Evolutionary conservation across 23 tunicate genomes (phyloP).

Genomic region (Clavelina lepadiformis): DNA sequence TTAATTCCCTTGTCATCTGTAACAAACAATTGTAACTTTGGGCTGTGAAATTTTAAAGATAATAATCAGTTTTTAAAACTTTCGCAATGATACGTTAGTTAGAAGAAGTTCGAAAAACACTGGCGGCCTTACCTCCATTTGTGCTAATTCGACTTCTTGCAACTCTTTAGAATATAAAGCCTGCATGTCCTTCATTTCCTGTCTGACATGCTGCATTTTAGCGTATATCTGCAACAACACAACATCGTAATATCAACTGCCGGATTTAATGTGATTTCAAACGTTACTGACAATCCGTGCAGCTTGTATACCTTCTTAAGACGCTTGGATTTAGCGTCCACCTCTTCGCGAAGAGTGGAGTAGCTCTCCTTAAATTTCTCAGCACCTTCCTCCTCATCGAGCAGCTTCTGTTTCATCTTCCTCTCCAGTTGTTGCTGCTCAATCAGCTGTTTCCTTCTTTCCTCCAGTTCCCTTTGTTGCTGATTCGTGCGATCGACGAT

Average conservation of each 20-base stretch:
- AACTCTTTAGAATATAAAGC: slow-evolving; percentile 36
- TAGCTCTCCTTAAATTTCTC: slow-evolving; percentile 79
- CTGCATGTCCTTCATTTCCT: slow-evolving; percentile 68
- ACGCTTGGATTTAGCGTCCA: slow-evolving; percentile 77
- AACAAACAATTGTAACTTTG: neutral
- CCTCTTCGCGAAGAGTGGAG: slow-evolving; percentile 86
- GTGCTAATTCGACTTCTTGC: slow-evolving; percentile 74
- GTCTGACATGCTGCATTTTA: slow-evolving; percentile 55
- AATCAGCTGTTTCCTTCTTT: slow-evolving; percentile 52
- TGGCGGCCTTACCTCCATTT: slow-evolving; percentile 60
- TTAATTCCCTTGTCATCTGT: slow-evolving; percentile 79
- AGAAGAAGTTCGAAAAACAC: too few species aligned
- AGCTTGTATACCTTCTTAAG: slow-evolving; percentile 77
- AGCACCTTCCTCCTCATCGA: slow-evolving; percentile 66
- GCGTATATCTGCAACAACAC: slow-evolving; percentile 53
- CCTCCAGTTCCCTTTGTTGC: slow-evolving; percentile 92
- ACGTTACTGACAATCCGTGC: neutral
- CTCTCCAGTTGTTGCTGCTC: slow-evolving; percentile 74
- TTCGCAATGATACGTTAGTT: too few species aligned
- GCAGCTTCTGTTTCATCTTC: slow-evolving; percentile 80
- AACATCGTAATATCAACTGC: neutral
- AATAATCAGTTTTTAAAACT: neutral
- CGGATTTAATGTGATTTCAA: too few species aligned
- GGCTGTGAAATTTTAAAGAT: neutral
- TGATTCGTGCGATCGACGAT: slow-evolving; percentile 87